A percentile compares a stretch with the other conserved stretches of the same genome.
Conservation (phyloP, 2,113 vertebrate species). For the Dissostichus mawsoni region DNA sequence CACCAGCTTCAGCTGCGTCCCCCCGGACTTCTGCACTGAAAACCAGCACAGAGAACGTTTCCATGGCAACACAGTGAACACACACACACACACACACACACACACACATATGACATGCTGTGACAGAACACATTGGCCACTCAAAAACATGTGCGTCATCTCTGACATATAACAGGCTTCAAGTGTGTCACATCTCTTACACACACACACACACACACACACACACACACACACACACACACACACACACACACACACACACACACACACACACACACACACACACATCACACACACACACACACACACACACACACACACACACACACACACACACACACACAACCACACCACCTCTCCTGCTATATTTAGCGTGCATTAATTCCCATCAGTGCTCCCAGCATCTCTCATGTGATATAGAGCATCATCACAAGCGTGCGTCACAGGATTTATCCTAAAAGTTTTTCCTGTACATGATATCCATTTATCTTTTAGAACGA, state of each 20-base stretch:
- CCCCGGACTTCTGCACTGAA: slow-evolving; percentile 85
- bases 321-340: too few relatives aligned
- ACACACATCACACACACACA: too few relatives aligned
- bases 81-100: neutral
- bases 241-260: too few relatives aligned
- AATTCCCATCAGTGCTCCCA: neutral
- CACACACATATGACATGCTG: neutral
- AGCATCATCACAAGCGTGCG: neutral
- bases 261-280: too few relatives aligned
- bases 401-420: neutral
- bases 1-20: slow-evolving; percentile 87
- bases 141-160: too few relatives aligned
- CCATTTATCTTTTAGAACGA: neutral
- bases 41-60: slow-evolving; percentile 47
- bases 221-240: neutral
- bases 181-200: neutral
- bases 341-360: too few relatives aligned
- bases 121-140: too few relatives aligned
- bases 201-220: neutral
- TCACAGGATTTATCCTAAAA: neutral
- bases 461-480: neutral
- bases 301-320: too few relatives aligned
- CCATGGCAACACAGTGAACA: slow-evolving; percentile 50
- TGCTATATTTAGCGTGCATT: neutral
- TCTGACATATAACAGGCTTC: too few relatives aligned